Evolutionary conservation across 2,113 vertebrate species (phyloP).

Genomic region (Turnix velox): DNA sequence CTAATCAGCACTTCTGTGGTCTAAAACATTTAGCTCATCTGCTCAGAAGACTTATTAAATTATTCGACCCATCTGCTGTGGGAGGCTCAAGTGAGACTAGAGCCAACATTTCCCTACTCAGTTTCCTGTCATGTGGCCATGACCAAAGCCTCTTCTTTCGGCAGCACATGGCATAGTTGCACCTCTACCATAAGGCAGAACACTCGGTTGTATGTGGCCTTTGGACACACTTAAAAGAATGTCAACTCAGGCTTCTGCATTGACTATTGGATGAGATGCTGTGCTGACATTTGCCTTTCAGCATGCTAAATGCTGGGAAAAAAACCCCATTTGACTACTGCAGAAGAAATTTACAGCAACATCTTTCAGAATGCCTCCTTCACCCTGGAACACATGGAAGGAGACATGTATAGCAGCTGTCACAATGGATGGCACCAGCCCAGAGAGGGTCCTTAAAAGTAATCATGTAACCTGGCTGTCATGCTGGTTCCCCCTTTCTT

Average conservation of each 20-base stretch:
- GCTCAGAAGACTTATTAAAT: slow-evolving; percentile 37
- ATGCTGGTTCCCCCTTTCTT: background rate
- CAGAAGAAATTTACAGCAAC: background rate
- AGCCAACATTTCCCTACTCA: slow-evolving; percentile 17
- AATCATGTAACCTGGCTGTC: background rate
- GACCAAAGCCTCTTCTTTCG: background rate
- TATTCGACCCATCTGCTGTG: slow-evolving; percentile 20
- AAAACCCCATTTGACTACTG: background rate
- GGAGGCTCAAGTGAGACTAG: background rate
- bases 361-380: background rate
- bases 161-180: background rate
- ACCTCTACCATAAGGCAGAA: background rate
- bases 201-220: background rate
- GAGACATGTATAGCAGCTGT: background rate
- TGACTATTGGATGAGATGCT: background rate
- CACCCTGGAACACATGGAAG: rapidly evolving
- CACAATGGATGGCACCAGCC: background rate
- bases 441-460: background rate
- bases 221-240: background rate
- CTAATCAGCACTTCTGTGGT: slow-evolving; percentile 16
- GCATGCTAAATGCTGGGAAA: background rate
- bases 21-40: slow-evolving; percentile 55
- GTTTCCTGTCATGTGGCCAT: slow-evolving; percentile 31
- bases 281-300: slow-evolving; percentile 19
- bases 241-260: background rate